Evolutionary conservation across 2,888 invertebrate species (phyloP).

Genomic region (Ophion slaviceki): DNA sequence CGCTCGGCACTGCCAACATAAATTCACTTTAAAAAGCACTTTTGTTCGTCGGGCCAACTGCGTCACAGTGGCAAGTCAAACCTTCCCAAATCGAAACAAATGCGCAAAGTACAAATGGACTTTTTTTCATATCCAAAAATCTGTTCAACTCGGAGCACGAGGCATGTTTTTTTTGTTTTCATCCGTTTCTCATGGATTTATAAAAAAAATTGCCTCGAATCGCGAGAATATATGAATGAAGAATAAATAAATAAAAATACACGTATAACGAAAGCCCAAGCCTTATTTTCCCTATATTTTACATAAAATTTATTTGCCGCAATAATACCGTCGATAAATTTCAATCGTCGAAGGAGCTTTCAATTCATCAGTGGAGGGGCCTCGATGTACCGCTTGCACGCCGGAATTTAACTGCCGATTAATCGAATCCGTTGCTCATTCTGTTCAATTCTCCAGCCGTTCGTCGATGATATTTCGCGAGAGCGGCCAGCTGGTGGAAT

Average conservation of each 20-base stretch:
- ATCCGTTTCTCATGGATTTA: not conserved
- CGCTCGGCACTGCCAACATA: conserved; percentile 72
- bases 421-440: conserved; percentile 19
- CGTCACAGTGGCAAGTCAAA: conserved; percentile 49
- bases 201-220: not conserved
- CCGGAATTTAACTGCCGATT: conserved; percentile 6
- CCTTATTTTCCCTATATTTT: not conserved
- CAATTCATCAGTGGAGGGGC: not conserved
- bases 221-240: not conserved
- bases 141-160: conserved; percentile 24
- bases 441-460: not conserved
- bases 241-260: not conserved
- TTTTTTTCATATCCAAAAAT: conserved; percentile 23
- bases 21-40: conserved; percentile 79
- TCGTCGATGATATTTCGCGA: not conserved
- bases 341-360: conserved; percentile 9
- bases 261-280: conserved; percentile 1
- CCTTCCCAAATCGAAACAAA: conserved; percentile 47
- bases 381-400: not conserved
- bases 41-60: conserved; percentile 70
- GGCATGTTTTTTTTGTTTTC: not conserved
- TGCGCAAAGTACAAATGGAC: conserved; percentile 34
- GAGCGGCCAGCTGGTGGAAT: not conserved
- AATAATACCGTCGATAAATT: conserved; percentile 8
- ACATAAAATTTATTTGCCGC: not conserved